These are phyloP conservation scores for Protobothrops mucrosquamatus DNA, from an alignment of 2,113 vertebrate genomes.

Conservation along the genomic window DNA sequence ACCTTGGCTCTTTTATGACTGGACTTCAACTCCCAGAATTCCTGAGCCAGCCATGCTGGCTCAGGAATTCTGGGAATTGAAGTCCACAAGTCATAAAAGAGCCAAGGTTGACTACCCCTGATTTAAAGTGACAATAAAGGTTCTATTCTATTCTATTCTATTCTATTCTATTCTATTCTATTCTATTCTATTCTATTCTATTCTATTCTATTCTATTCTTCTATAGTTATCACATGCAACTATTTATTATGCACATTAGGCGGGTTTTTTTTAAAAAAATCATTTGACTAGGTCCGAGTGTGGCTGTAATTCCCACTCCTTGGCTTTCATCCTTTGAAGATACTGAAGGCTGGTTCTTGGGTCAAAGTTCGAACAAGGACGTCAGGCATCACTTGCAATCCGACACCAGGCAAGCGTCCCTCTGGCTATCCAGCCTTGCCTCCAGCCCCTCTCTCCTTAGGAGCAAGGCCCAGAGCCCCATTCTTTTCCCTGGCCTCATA, in stretches of 20 bases:
- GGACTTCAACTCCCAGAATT: too few relatives aligned
- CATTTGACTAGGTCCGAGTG: background rate
- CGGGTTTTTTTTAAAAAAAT: background rate
- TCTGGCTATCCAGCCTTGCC: background rate
- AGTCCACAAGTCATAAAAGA: too few relatives aligned
- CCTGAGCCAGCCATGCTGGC: too few relatives aligned
- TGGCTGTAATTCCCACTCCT: background rate
- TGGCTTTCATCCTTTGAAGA: background rate
- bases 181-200: too few relatives aligned
- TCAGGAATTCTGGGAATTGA: too few relatives aligned
- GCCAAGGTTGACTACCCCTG: too few relatives aligned
- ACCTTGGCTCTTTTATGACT: too few relatives aligned
- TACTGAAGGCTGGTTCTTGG: background rate
- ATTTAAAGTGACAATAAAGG: too few relatives aligned
- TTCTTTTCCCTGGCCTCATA: background rate
- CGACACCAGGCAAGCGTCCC: rapidly evolving
- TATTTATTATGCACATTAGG: background rate
- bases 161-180: too few relatives aligned
- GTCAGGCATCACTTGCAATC: background rate
- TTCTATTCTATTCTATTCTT: too few relatives aligned
- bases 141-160: too few relatives aligned
- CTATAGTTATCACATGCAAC: background rate
- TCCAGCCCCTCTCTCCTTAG: background rate
- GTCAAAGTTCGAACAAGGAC: background rate
- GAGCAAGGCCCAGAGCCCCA: background rate